Percentiles rank a stretch among this genome's conserved stretches.
phyloP scores from a whole-genome alignment of 2,797 vertebrate genomes.

The Oophaga sylvatica region DNA sequence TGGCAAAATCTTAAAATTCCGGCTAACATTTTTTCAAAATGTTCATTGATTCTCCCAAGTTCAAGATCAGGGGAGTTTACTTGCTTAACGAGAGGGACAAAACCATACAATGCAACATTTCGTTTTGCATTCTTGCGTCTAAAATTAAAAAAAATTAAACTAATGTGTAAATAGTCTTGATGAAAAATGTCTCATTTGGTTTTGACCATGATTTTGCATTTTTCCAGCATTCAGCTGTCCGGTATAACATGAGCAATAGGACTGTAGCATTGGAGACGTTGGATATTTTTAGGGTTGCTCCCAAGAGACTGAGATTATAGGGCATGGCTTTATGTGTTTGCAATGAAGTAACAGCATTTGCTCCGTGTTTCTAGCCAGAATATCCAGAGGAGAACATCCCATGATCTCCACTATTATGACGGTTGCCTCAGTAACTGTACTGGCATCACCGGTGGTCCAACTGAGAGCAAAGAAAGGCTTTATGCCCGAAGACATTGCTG shows the following conservation, averaged over 20 bases:
- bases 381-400: neutral
- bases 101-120: neutral
- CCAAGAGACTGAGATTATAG: neutral
- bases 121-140: neutral
- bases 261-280: neutral
- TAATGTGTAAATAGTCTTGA: neutral
- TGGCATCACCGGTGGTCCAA: slow-evolving; percentile 7
- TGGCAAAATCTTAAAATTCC: slow-evolving; percentile 6
- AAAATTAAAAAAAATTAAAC: neutral
- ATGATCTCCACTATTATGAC: neutral
- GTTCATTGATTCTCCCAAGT: too few relatives aligned
- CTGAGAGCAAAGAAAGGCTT: slow-evolving; percentile 22
- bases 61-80: too few relatives aligned
- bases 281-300: slow-evolving; percentile 16
- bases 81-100: neutral
- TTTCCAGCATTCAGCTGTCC: neutral
- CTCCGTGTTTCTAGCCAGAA: neutral
- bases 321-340: neutral
- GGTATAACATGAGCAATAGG: neutral
- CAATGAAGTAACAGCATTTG: neutral
- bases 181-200: too few relatives aligned
- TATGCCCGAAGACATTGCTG: slow-evolving; percentile 14
- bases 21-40: too few relatives aligned
- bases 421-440: slow-evolving; percentile 20
- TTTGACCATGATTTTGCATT: neutral